phyloP scores from a whole-genome alignment of 2,888 invertebrate species.

The Ochropleura leucogaster region DNA sequence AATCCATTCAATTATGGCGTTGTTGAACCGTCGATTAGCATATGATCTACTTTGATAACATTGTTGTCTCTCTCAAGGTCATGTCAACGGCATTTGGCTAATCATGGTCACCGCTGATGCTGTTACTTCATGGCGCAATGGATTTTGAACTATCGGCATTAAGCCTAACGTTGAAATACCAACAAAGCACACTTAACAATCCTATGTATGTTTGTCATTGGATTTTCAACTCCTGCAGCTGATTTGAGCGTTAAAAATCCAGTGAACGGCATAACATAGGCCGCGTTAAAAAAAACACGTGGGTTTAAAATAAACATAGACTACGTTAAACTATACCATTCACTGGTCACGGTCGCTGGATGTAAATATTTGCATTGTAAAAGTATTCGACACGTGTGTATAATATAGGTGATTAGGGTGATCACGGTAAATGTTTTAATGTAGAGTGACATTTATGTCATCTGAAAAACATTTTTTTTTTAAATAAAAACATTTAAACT shows the following conservation, averaged over 20 bases:
- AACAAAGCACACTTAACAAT: not conserved
- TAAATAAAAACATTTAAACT: too few relatives aligned
- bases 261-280: not conserved
- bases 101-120: not conserved
- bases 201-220: not conserved
- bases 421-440: not conserved
- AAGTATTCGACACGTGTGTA: constrained; percentile 20
- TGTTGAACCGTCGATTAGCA: not conserved
- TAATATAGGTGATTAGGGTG: not conserved
- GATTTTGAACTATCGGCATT: not conserved
- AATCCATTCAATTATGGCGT: not conserved
- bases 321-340: constrained; percentile 25
- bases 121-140: not conserved
- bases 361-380: constrained; percentile 21
- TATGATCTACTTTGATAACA: constrained; percentile 19
- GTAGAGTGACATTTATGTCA: not conserved
- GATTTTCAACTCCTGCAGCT: not conserved
- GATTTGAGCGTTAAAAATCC: not conserved
- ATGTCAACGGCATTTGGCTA: constrained; percentile 21
- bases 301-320: constrained; percentile 17
- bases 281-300: not conserved
- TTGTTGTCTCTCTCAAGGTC: constrained; percentile 27
- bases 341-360: constrained; percentile 20
- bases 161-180: not conserved
- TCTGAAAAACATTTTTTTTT: not conserved